Conservation (phyloP, 2,113 vertebrate genomes). For the Todiramphus saurophagus region DNA sequence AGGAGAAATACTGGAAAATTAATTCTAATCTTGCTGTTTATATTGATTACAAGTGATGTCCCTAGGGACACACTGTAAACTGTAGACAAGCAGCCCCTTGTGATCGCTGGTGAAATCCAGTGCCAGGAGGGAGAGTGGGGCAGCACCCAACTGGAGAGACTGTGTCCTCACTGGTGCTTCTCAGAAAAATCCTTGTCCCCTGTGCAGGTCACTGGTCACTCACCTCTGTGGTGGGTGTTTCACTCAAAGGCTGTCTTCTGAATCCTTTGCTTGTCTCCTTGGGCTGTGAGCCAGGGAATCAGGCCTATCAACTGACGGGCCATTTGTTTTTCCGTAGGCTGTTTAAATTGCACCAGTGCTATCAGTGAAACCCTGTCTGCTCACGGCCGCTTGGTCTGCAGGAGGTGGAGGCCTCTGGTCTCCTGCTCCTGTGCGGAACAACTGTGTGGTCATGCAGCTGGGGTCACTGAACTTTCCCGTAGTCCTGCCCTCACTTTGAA, state of each 20-base stretch:
- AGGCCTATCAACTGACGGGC: fast-evolving
- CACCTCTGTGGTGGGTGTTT: too few species aligned
- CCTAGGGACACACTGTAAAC: background rate
- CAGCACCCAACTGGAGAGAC: background rate
- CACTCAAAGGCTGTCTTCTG: background rate
- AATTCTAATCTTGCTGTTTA: background rate
- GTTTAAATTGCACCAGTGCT: background rate
- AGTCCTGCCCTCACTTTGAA: background rate
- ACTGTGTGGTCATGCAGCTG: background rate
- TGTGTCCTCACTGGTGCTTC: background rate
- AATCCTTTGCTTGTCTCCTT: background rate
- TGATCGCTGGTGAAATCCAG: background rate
- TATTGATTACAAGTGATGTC: background rate
- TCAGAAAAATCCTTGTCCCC: background rate
- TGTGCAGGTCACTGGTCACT: background rate
- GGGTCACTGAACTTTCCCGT: background rate
- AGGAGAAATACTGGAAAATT: background rate
- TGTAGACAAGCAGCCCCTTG: background rate
- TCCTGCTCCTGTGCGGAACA: background rate
- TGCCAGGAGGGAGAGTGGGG: background rate
- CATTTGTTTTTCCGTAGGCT: constrained; percentile 9
- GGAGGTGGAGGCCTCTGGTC: background rate
- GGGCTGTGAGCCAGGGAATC: background rate
- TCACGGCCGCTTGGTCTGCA: background rate
- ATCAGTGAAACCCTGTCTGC: background rate